Conservation (phyloP, 2,888 invertebrate genomes). For the Gryllus longicercus region DNA sequence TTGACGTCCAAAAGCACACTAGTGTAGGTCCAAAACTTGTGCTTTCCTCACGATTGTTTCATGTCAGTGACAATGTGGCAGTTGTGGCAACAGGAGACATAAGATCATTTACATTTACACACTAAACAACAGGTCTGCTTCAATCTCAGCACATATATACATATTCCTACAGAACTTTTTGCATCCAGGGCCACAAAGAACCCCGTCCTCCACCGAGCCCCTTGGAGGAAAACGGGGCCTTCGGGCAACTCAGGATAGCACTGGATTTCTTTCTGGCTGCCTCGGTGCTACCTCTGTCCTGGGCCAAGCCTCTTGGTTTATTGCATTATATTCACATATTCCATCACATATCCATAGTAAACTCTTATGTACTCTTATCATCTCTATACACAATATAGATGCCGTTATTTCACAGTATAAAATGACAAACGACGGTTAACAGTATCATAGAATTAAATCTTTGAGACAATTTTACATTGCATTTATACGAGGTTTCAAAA, state of each 20-base stretch:
- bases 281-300: not conserved
- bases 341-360: not conserved
- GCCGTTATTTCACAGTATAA: slow-evolving; percentile 28
- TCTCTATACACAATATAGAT: slow-evolving; percentile 8
- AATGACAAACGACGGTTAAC: slow-evolving; percentile 28
- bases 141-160: not conserved
- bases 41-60: not conserved
- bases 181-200: not conserved
- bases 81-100: slow-evolving; percentile 20
- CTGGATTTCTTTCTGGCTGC: not conserved
- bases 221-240: not conserved
- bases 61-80: slow-evolving; percentile 22
- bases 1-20: slow-evolving; percentile 10
- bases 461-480: slow-evolving; percentile 1
- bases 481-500: slow-evolving; percentile 19
- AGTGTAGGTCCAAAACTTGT: not conserved
- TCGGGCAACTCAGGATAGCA: not conserved
- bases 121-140: not conserved
- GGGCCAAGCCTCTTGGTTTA: not conserved
- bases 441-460: slow-evolving; percentile 2
- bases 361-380: not conserved
- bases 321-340: slow-evolving; percentile 3
- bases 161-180: not conserved
- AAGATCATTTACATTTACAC: slow-evolving; percentile 19
- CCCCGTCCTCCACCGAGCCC: not conserved